phyloP scores from a whole-genome alignment of 2,113 vertebrate species.

The Ondatra zibethicus region DNA sequence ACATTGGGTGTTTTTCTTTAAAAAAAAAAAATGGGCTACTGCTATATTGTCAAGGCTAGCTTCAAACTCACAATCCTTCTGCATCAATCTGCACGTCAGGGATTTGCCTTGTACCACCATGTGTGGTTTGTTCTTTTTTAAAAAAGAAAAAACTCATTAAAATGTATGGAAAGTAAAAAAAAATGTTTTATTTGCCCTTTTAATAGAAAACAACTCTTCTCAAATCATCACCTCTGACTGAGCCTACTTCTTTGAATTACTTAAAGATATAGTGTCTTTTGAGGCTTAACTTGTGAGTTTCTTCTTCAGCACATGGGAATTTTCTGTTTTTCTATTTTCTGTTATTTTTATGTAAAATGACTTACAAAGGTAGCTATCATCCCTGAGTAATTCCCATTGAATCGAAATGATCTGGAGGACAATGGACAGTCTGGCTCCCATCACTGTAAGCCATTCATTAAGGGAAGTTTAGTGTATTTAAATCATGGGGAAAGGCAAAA shows the following conservation, averaged over 20 bases:
- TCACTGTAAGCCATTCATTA: background rate
- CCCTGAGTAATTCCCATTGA: rapidly evolving
- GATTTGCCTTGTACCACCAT: too few relatives aligned
- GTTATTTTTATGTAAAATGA: background rate
- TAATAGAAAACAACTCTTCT: background rate
- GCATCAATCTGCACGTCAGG: too few relatives aligned
- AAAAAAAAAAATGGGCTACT: background rate
- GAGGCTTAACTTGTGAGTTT: background rate
- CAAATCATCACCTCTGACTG: background rate
- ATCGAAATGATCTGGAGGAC: background rate
- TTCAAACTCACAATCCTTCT: too few relatives aligned
- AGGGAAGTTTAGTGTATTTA: background rate
- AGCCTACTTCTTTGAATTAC: background rate
- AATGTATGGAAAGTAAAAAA: too few relatives aligned
- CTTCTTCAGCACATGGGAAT: background rate
- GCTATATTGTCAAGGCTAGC: background rate
- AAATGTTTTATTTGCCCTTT: background rate
- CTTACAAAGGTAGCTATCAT: too few relatives aligned
- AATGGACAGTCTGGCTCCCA: background rate
- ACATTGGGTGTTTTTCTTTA: background rate
- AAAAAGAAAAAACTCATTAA: too few relatives aligned
- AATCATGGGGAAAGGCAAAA: background rate
- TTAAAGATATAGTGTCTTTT: background rate
- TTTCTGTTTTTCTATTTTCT: background rate
- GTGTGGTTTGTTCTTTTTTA: too few relatives aligned